Conservation (phyloP, 1,140 invertebrate species). For the Drosophila melanogaster region Release_6_plus_ISO1_MT NT_033779.5:4610001-4610500, state of each 20-base stretch:
- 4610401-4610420: constrained; percentile 82
- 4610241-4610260: constrained; percentile 46
- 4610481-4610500: constrained; percentile 56
- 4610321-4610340: constrained; percentile 71
- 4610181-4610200: constrained; percentile 20
- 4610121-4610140: constrained; percentile 13
- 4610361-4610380: constrained; percentile 63
- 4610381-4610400: constrained; percentile 63
- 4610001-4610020: constrained; percentile 37
- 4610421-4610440: constrained; percentile 68
- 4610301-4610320: constrained; percentile 40
- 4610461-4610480: constrained; percentile 13
- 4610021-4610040: constrained; percentile 4
- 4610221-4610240: constrained; percentile 61
- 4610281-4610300: constrained; percentile 38
- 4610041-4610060: constrained; percentile 23
- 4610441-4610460: constrained; percentile 60
- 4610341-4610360: constrained; percentile 76
- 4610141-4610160: constrained; percentile 17
- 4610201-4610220: constrained; percentile 19
- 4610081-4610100: constrained; percentile 5
- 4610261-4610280: constrained; percentile 73
- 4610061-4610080: constrained; percentile 29
- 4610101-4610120: constrained; percentile 31
- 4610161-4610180: not conserved